Percentiles rank a stretch among this genome's conserved stretches.
Evolutionary conservation across 1,140 invertebrate genomes (phyloP).

Genomic region (Mylabris phalerata): DNA sequence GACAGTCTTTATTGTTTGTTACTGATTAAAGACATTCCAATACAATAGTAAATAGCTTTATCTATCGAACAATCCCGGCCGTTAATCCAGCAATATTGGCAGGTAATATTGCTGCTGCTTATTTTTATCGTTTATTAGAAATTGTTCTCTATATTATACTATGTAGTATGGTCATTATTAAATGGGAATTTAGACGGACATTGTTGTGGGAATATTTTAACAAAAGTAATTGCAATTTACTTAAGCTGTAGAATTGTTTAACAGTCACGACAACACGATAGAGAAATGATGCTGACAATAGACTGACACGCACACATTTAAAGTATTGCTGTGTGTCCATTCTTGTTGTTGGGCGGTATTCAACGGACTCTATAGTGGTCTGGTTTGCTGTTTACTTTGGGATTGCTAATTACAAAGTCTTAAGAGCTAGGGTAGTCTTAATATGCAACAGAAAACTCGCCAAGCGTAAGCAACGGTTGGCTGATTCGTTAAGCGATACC

Average conservation of each 20-base stretch:
- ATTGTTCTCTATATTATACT: constrained; percentile 15
- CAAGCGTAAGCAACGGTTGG: constrained; percentile 31
- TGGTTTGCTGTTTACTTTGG: constrained; percentile 28
- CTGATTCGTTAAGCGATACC: constrained; percentile 29
- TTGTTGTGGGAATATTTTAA: too few species aligned
- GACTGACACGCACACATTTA: too few species aligned
- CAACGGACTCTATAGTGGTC: constrained; percentile 15
- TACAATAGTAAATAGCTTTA: neutral
- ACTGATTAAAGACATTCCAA: constrained; percentile 9
- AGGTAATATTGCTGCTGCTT: constrained; percentile 31
- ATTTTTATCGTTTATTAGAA: constrained; percentile 33
- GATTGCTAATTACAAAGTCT: constrained; percentile 35
- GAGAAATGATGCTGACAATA: too few species aligned
- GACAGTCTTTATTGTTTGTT: too few species aligned
- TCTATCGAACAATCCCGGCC: constrained; percentile 27
- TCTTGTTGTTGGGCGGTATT: constrained; percentile 3
- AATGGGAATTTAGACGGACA: too few species aligned
- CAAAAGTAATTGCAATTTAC: neutral
- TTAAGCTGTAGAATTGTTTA: constrained; percentile 9
- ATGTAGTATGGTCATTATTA: constrained; percentile 4
- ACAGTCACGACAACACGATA: constrained; percentile 7
- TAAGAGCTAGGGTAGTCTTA: constrained; percentile 30
- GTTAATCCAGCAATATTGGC: constrained; percentile 35
- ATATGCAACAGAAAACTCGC: constrained; percentile 29
- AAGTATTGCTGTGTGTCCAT: neutral